These are phyloP conservation scores for Hycleus cichorii DNA, from an alignment of 1,140 invertebrate species.

Conservation along the genomic window DNA sequence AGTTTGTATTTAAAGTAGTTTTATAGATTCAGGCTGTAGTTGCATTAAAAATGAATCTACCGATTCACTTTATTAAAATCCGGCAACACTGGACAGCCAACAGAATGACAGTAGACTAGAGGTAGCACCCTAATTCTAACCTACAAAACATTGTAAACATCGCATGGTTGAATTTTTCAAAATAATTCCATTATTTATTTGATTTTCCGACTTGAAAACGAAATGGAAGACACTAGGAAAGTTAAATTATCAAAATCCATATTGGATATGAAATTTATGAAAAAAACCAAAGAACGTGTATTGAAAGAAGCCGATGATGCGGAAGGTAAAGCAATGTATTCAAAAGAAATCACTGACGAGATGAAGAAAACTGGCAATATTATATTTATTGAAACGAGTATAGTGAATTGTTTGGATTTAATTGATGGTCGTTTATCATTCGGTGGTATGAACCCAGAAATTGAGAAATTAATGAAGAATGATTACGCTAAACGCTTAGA, in stretches of 20 bases:
- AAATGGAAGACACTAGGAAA: slow-evolving; percentile 15
- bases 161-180: too few species aligned
- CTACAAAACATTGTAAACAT: too few species aligned
- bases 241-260: slow-evolving; percentile 57
- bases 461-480: slow-evolving; percentile 63
- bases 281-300: slow-evolving; percentile 74
- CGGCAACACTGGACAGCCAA: too few species aligned
- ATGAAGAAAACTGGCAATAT: slow-evolving; percentile 57
- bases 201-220: too few species aligned
- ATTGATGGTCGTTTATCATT: slow-evolving; percentile 76
- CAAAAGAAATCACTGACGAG: slow-evolving; percentile 43
- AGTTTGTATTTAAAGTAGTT: too few species aligned
- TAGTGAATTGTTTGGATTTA: slow-evolving; percentile 64
- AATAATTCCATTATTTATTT: too few species aligned
- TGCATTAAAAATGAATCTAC: too few species aligned
- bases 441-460: slow-evolving; percentile 81
- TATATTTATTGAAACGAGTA: slow-evolving; percentile 65
- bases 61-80: too few species aligned
- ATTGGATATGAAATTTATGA: slow-evolving; percentile 85
- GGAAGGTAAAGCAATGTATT: slow-evolving; percentile 54
- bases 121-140: too few species aligned
- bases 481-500: slow-evolving; percentile 45
- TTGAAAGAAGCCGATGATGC: slow-evolving; percentile 67
- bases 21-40: too few species aligned
- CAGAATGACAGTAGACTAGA: too few species aligned